A percentile compares a stretch with the other conserved stretches of the same genome.
Evolutionary conservation across 2,113 vertebrate genomes (phyloP).

Genomic region (Vulpes lagopus): DNA sequence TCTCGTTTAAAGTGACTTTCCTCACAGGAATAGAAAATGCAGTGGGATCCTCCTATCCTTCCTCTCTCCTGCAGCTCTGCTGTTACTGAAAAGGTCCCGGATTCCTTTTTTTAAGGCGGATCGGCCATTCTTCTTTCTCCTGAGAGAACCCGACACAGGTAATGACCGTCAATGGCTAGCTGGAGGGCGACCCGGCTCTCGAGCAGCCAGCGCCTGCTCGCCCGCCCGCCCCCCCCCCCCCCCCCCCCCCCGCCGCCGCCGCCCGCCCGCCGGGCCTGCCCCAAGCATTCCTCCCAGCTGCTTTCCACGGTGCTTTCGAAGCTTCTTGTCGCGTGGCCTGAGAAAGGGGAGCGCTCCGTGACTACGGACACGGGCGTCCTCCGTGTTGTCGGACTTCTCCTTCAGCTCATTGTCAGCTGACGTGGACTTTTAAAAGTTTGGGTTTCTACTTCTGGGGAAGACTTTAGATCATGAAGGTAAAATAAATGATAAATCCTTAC

Average conservation of each 20-base stretch:
- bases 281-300: slow-evolving; percentile 25
- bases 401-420: not conserved
- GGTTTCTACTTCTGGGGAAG: slow-evolving; percentile 1
- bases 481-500: not conserved
- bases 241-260: too few species aligned
- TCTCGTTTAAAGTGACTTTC: not conserved
- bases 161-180: not conserved
- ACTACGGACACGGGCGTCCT: not conserved
- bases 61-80: slow-evolving; percentile 88
- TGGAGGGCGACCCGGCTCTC: not conserved
- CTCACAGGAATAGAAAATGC: slow-evolving; percentile 16
- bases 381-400: not conserved
- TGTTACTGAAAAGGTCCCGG: slow-evolving; percentile 93
- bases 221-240: too few species aligned
- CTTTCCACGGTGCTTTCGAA: not conserved
- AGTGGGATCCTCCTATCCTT: slow-evolving; percentile 30
- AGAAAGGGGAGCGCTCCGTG: not conserved
- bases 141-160: slow-evolving; percentile 92
- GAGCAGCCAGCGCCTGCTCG: not conserved
- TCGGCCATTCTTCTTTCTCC: slow-evolving; percentile 92
- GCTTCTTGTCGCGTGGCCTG: not conserved
- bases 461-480: slow-evolving; percentile 13
- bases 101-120: slow-evolving; percentile 94
- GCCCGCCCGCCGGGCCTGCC: not conserved
- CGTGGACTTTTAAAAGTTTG: not conserved